Percentiles rank a stretch among this genome's conserved stretches.
Evolutionary conservation across 1,140 invertebrate genomes (phyloP).

Genomic region (Pseudomyrmex dendroicus): DNA sequence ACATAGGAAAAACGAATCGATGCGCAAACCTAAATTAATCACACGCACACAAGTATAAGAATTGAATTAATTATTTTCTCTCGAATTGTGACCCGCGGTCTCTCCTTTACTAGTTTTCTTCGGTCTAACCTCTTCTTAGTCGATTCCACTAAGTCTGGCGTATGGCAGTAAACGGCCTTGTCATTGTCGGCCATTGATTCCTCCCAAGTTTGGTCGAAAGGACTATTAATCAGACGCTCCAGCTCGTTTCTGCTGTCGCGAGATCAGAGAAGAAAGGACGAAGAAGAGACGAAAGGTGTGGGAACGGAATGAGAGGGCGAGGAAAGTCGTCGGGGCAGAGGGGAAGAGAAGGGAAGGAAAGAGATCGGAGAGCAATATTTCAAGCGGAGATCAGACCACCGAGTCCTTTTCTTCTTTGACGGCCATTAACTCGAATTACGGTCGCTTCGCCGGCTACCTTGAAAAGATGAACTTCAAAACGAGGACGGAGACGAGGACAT

Average conservation of each 20-base stretch:
- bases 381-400: constrained; percentile 66
- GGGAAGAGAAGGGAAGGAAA: background rate
- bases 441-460: constrained; percentile 64
- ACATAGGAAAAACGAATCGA: background rate
- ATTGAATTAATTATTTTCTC: constrained; percentile 4
- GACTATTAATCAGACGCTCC: constrained; percentile 53
- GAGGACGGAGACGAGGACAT: constrained; percentile 58
- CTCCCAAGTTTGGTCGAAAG: constrained; percentile 43
- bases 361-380: constrained; percentile 59
- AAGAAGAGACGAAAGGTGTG: constrained; percentile 36
- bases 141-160: constrained; percentile 16
- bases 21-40: background rate
- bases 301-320: background rate
- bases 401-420: constrained; percentile 66
- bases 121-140: constrained; percentile 5
- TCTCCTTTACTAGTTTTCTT: background rate
- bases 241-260: constrained; percentile 38
- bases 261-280: constrained; percentile 35
- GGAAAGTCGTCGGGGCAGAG: constrained; percentile 22
- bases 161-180: constrained; percentile 51
- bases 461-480: constrained; percentile 68
- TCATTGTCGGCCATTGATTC: constrained; percentile 54
- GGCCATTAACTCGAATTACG: constrained; percentile 76
- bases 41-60: background rate
- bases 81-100: constrained; percentile 15